Base-by-base conservation (phyloP, 2,888 invertebrate genomes). In the Phania funesta region DNA sequence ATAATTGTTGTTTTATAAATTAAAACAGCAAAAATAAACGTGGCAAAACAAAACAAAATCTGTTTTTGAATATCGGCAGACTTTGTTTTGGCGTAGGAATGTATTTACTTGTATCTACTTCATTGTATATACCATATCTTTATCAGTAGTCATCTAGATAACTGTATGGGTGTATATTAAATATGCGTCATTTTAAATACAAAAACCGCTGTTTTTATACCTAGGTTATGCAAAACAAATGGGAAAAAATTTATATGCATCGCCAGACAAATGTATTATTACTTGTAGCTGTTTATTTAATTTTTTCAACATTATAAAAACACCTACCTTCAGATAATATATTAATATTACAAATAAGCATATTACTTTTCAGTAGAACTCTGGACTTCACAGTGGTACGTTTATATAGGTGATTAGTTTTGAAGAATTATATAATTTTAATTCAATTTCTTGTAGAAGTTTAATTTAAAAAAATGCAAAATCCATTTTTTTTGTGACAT, bases 31-130 rank as follows among this genome's bases (percentile, higher is more conserved):
- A 26, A 16, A 24, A 32, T 22, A 44, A 54, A 68, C 22, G 32
- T 70, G 35, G 58, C 38, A 71, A 70, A 70, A 41, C 22, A 68
- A 68, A 68, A 46, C 38, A 58, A 24, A 58, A n/a, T 24, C 9
- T 71, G 35, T 71, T 71, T 60, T 50, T 70, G 7, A 70, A 70
- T 58, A 70, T 58, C 70, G 29, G 18, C 70, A 70, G 70, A 70
- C 70, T 35, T 54, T 54, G 32, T 70, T 70, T 70, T 71, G 48
- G 38, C 60, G 71, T 71, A 67, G 52, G 67, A 52, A 58, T 35
- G 26, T 41, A 26, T 38, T 38, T 67, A 67, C 24, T 58, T 44
- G 35, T 48, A 58, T 24, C 8, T 56, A 46, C 20, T n/a, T n/a
- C n/a, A n/a, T n/a, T 52, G 18, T 48, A 24, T 46, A 22, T n/a